Evolutionary conservation across 2,797 vertebrate species (phyloP).

Genomic region (Catharus ustulatus): DNA sequence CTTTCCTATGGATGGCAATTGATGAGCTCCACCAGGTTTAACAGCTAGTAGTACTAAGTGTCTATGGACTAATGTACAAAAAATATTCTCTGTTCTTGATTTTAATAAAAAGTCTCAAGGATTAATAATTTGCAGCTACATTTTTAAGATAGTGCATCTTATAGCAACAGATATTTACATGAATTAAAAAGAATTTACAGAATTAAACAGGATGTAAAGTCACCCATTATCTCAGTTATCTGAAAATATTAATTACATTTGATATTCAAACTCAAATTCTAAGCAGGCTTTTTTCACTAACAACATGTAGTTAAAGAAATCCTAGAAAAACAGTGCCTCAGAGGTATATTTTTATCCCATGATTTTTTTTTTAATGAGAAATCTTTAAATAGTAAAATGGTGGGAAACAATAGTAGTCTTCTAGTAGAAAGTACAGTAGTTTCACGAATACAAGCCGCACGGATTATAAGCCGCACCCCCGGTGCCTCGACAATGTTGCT

Average conservation of each 20-base stretch:
- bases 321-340: not conserved
- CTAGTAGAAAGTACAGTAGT: not conserved
- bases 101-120: not conserved
- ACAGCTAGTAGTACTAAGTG: not conserved
- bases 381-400: not conserved
- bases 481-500: too few relatives aligned
- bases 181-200: too few relatives aligned
- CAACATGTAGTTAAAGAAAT: not conserved
- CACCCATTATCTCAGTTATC: not conserved
- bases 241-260: not conserved
- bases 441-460: too few relatives aligned
- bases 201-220: not conserved
- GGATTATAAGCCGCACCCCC: too few relatives aligned
- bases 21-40: not conserved
- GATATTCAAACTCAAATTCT: not conserved
- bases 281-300: not conserved
- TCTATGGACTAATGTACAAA: not conserved
- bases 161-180: not conserved
- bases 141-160: not conserved
- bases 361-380: not conserved
- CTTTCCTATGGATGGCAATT: not conserved
- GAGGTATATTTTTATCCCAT: rapidly evolving
- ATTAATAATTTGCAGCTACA: not conserved
- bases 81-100: not conserved
- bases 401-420: not conserved